phyloP scores from a whole-genome alignment of 2,113 vertebrate species.

The Chloroceryle aenea region DNA sequence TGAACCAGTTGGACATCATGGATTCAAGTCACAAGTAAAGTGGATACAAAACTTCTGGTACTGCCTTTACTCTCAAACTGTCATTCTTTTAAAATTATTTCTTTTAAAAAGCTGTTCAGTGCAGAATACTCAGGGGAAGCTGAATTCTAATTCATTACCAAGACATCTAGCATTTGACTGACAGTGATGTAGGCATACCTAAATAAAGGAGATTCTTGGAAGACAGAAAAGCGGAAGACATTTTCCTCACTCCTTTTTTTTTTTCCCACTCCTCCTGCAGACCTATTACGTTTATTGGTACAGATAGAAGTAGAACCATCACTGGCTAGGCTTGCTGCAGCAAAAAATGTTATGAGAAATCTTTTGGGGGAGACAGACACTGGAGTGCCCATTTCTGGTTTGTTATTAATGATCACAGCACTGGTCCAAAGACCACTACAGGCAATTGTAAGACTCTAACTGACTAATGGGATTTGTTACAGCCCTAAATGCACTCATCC shows the following conservation, averaged over 20 bases:
- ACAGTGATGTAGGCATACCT: background rate
- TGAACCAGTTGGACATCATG: constrained; percentile 7
- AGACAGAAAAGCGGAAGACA: background rate
- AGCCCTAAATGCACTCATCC: background rate
- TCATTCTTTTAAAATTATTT: background rate
- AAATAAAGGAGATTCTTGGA: background rate
- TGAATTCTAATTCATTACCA: constrained; percentile 26
- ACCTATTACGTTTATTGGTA: background rate
- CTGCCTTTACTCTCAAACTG: constrained; percentile 39
- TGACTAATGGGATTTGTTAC: constrained; percentile 2
- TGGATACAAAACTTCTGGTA: constrained; percentile 34
- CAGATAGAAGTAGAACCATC: background rate
- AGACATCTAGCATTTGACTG: background rate
- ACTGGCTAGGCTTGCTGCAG: background rate
- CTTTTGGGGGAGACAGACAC: background rate
- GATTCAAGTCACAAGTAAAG: constrained; percentile 2
- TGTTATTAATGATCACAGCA: background rate
- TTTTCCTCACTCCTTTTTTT: constrained; percentile 3
- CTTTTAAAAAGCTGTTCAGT: background rate
- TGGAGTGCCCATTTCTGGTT: background rate
- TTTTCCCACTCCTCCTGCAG: background rate
- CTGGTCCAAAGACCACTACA: background rate
- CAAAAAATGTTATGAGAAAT: background rate
- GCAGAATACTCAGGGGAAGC: constrained; percentile 6
- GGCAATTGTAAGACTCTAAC: background rate